Evolutionary conservation across 2,797 vertebrate species (phyloP), one percentile per base, ranked within the genome.

Genomic region (Oreortyx pictus): DNA sequence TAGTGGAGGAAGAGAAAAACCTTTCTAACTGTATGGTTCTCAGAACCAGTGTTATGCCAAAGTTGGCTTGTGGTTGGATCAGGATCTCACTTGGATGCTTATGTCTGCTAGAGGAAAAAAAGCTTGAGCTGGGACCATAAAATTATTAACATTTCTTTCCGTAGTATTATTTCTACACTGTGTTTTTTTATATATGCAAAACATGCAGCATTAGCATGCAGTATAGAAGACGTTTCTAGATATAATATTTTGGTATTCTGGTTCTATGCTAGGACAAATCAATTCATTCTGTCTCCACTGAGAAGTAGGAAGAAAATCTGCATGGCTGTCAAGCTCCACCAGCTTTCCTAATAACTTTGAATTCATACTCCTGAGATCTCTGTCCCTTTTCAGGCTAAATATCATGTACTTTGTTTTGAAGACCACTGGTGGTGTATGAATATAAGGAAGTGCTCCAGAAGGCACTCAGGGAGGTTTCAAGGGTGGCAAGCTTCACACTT

Each of bases 31-130:
- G 71, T 86, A 86, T 78, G 84, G 78, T 31, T 66, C 77, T 87
- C 79, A 65, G 73, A 76, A 87, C 56, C 56, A 72, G 18, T 59
- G 68, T 80, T 79, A 56, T 85, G 88, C 79, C 82, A 81, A 52
- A 68, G 22, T 66, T 90, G 84, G 72, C 68, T 90, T 79, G 72
- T 88, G 70, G 70, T 72, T 94, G 89, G 89, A 92, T 52, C 95
- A 64, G 60, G 76, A 92, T 76, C 80, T 5, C 62, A 50, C 73
- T 93, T 92, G n/a, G 37, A 70, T 33, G 70, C 59, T 73, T 83
- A 71, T 4, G 2, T 83, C 82, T 95, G 82, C 56, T 91, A 70
- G 39, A 66, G 41, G 61, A 60, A 31, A 41, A 50, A 25, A 70
- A 90, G 41, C 61, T 64, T 61, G 29, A 75, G 27, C 9, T 80